Conservation (phyloP, 2,113 vertebrate species). For the Phainopepla nitens region DNA sequence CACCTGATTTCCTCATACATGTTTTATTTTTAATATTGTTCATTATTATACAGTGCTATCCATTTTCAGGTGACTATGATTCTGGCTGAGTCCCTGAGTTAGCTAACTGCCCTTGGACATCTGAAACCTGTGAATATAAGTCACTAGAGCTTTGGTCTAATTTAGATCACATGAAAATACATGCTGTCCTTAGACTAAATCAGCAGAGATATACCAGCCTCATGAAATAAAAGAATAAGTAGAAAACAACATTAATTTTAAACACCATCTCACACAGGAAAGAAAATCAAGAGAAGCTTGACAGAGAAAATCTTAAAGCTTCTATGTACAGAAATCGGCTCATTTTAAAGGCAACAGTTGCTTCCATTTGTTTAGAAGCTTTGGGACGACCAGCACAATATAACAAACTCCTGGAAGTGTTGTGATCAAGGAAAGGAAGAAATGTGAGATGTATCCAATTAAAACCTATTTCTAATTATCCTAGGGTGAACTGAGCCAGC, state of each 20-base stretch:
- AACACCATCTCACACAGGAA: background rate
- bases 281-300: background rate
- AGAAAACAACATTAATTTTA: background rate
- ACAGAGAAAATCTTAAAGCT: background rate
- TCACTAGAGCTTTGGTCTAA: background rate
- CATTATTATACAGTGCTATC: background rate
- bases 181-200: background rate
- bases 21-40: background rate
- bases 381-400: background rate
- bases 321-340: background rate
- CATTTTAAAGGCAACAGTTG: background rate
- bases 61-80: background rate
- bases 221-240: background rate
- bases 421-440: background rate
- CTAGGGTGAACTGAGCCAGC: background rate
- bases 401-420: background rate
- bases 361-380: background rate
- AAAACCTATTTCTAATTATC: background rate
- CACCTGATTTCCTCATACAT: background rate
- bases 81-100: background rate
- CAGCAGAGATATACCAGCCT: background rate
- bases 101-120: background rate
- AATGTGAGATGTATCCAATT: background rate
- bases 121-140: background rate
- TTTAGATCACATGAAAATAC: background rate